A percentile compares a stretch with the other conserved stretches of the same genome.
Evolutionary conservation across 1,140 invertebrate genomes (phyloP).

Genomic region (Semibalanus balanoides): DNA sequence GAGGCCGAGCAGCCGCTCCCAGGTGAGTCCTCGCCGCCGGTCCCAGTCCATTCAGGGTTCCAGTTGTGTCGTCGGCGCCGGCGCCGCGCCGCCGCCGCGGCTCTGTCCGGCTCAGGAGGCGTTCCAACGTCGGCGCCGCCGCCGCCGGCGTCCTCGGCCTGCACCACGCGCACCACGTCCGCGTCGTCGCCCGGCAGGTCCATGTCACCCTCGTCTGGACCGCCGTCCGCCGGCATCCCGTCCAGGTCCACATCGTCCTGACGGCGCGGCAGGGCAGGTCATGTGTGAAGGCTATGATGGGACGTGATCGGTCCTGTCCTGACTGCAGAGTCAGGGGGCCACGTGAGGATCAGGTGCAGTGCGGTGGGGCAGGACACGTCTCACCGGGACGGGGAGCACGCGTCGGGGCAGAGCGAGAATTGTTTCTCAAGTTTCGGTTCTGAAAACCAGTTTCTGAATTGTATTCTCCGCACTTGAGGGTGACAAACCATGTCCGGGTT

Average conservation of each 20-base stretch:
- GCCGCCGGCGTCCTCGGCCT: slow-evolving; percentile 69
- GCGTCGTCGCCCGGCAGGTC: not conserved
- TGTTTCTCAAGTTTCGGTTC: too few species aligned
- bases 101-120: slow-evolving; percentile 5
- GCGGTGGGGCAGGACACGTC: too few species aligned
- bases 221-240: slow-evolving; percentile 5
- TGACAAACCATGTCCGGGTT: too few species aligned
- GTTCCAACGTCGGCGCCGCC: slow-evolving; percentile 98
- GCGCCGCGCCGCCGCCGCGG: slow-evolving; percentile 22
- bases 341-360: too few species aligned
- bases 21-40: slow-evolving; percentile 88
- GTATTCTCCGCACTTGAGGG: too few species aligned
- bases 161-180: slow-evolving; percentile 18
- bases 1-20: slow-evolving; percentile 87
- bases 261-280: not conserved
- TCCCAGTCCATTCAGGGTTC: slow-evolving; percentile 94
- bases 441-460: too few species aligned
- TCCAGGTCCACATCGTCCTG: not conserved
- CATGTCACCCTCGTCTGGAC: not conserved
- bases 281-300: too few species aligned
- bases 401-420: too few species aligned
- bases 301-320: too few species aligned
- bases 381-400: too few species aligned
- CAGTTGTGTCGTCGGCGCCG: slow-evolving; percentile 76
- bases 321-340: too few species aligned